Conservation (phyloP, 2,888 invertebrate species). For the Alitta virens region DNA sequence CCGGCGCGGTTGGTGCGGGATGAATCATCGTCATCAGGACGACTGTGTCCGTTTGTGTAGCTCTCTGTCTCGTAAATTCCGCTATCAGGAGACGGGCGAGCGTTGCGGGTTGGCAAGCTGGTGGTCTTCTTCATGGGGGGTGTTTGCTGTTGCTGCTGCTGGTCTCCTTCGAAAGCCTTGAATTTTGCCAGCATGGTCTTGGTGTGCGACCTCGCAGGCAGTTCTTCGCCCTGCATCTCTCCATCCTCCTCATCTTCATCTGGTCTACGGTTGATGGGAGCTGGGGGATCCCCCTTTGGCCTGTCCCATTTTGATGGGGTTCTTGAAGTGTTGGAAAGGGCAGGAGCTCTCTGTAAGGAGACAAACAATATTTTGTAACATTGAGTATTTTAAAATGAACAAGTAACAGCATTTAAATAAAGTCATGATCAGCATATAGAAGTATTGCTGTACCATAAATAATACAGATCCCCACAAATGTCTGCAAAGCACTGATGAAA, state of each 20-base stretch:
- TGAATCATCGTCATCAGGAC: not conserved
- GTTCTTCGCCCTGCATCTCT: slow-evolving; percentile 2
- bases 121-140: not conserved
- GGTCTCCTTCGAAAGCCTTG: slow-evolving; percentile 25
- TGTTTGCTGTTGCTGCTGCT: not conserved
- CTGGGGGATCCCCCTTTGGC: slow-evolving; percentile 11
- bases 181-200: slow-evolving; percentile 17
- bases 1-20: not conserved
- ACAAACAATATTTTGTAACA: too few species aligned
- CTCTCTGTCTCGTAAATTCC: slow-evolving; percentile 8
- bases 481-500: too few species aligned
- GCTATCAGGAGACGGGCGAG: slow-evolving; percentile 1
- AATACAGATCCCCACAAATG: too few species aligned
- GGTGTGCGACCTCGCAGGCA: slow-evolving; percentile 9
- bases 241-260: not conserved
- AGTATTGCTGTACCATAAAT: too few species aligned
- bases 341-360: too few species aligned
- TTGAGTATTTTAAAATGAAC: too few species aligned
- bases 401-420: too few species aligned
- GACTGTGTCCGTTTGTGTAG: not conserved
- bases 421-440: too few species aligned
- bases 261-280: not conserved
- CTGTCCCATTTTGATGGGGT: slow-evolving; percentile 14
- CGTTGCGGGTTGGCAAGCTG: not conserved
- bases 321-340: not conserved